Conservation (phyloP, 2,888 invertebrate species). For the Platerodrilus igneus region DNA sequence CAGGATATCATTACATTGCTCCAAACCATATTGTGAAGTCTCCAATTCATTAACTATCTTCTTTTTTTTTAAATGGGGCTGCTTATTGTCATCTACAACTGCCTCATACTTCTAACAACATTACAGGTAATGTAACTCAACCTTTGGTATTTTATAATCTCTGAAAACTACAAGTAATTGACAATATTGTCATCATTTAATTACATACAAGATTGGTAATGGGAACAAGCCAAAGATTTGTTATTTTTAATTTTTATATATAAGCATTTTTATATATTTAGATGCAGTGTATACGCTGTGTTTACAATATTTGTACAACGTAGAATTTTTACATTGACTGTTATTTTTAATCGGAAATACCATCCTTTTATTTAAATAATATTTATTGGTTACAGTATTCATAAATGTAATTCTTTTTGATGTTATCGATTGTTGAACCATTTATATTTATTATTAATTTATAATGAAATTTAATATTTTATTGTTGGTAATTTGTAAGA, state of each 20-base stretch:
- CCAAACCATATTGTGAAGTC: conserved; percentile 91
- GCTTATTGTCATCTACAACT: conserved; percentile 42
- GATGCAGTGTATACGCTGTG: conserved; percentile 38
- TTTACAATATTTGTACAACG: conserved; percentile 18
- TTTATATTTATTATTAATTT: conserved; percentile 11
- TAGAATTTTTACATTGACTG: conserved; percentile 24
- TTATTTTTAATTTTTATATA: conserved; percentile 61
- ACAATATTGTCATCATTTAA: conserved; percentile 42
- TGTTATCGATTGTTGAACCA: too few relatives aligned
- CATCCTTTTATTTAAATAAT: conserved; percentile 12
- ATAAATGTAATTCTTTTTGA: too few relatives aligned
- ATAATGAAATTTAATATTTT: conserved; percentile 2
- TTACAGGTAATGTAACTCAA: conserved; percentile 35
- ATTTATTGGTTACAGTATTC: too few relatives aligned
- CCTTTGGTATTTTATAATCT: conserved; percentile 31
- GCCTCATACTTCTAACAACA: conserved; percentile 45
- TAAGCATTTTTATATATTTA: conserved; percentile 46
- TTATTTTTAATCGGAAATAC: too few relatives aligned
- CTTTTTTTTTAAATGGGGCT: conserved; percentile 40
- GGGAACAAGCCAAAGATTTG: conserved; percentile 83
- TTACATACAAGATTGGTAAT: conserved; percentile 58
- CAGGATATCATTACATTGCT: conserved; percentile 87
- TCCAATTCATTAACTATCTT: conserved; percentile 71
- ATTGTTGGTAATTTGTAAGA: conserved; percentile 15
- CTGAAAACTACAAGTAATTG: conserved; percentile 34